Conservation (phyloP, 2,113 vertebrate species). For the Psilopsiagon aymara region DNA sequence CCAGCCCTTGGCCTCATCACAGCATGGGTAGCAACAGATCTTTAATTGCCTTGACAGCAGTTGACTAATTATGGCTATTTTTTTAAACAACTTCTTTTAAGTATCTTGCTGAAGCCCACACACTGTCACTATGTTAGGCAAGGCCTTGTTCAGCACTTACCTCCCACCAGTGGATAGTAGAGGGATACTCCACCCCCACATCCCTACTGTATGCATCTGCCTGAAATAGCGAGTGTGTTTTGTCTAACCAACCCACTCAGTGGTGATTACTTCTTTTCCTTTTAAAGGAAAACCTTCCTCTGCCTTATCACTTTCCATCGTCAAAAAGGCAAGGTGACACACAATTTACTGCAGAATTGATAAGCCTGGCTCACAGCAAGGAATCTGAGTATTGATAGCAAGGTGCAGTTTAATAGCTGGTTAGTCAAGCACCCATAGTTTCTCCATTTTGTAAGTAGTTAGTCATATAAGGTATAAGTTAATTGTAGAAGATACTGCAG, state of each 20-base stretch:
- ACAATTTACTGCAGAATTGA: neutral
- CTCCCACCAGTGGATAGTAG: rapidly evolving
- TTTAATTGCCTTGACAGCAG: neutral
- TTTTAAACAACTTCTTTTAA: neutral
- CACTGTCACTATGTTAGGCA: rapidly evolving
- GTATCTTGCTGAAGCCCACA: rapidly evolving
- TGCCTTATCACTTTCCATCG: rapidly evolving
- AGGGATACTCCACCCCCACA: neutral
- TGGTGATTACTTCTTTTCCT: neutral
- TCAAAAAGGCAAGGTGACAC: neutral
- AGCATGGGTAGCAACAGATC: neutral
- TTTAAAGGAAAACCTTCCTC: neutral
- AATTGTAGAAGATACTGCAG: neutral
- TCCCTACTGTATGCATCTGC: neutral
- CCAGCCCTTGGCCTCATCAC: neutral
- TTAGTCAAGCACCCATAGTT: neutral
- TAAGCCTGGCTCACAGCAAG: neutral
- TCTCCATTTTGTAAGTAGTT: neutral
- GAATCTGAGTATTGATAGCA: neutral
- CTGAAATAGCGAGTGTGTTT: neutral
- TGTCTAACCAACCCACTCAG: neutral
- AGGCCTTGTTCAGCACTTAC: rapidly evolving
- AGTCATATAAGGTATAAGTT: neutral
- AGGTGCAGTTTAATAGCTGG: neutral
- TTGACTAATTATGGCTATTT: neutral